These are phyloP conservation scores for Tauraco erythrolophus DNA, from an alignment of 2,113 vertebrate genomes.

Conservation along the genomic window DNA sequence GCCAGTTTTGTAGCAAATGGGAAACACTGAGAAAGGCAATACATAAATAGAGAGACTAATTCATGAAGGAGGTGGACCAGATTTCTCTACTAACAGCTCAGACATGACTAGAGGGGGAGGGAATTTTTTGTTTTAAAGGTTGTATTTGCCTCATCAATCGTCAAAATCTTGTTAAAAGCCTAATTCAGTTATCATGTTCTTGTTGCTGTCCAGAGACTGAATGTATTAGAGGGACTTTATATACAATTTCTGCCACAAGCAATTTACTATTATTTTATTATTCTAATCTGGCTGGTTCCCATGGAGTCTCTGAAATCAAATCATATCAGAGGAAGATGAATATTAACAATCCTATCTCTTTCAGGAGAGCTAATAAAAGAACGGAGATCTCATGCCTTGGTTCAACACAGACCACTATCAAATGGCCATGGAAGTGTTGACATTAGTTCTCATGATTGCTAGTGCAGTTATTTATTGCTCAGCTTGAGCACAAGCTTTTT, in stretches of 20 bases:
- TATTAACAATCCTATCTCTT: conserved; percentile 20
- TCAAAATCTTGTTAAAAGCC: conserved; percentile 61
- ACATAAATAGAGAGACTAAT: conserved; percentile 28
- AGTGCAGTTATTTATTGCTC: conserved; percentile 7
- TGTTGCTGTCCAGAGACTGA: conserved; percentile 42
- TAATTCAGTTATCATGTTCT: conserved; percentile 57
- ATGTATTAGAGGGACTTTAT: conserved; percentile 34
- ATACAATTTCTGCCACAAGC: conserved; percentile 63
- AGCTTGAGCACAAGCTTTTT: neutral
- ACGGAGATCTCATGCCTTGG: neutral
- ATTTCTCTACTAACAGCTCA: conserved; percentile 29
- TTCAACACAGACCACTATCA: neutral
- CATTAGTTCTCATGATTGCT: neutral
- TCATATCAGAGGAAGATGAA: conserved; percentile 57
- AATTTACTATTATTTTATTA: conserved; percentile 68
- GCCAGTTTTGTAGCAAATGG: neutral
- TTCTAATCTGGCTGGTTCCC: conserved; percentile 60
- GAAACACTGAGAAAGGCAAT: conserved; percentile 3
- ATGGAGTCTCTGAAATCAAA: conserved; percentile 57
- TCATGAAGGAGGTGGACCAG: neutral
- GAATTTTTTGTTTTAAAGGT: neutral
- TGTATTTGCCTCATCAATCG: conserved; percentile 61
- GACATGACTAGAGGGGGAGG: neutral
- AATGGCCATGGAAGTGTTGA: neutral
- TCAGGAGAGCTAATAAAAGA: conserved; percentile 47